Evolutionary conservation across 1,140 invertebrate genomes (phyloP).

Genomic region (Lordiphosa mommai): DNA sequence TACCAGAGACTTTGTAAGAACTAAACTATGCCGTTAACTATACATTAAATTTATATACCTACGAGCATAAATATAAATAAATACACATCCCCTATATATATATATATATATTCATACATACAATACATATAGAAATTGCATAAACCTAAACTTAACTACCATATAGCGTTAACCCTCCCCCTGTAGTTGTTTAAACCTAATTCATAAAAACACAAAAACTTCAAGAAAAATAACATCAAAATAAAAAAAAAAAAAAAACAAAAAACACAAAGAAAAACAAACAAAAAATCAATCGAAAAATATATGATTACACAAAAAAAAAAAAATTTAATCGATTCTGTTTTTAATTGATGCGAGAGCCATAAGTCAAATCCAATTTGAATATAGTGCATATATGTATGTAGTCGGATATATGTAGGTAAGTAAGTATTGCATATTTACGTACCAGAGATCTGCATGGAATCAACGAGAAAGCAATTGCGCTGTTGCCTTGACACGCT

Average conservation of each 20-base stretch:
- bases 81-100: conserved; percentile 12
- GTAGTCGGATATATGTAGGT: too few species aligned
- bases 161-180: conserved; percentile 70
- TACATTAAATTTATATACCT: conserved; percentile 47
- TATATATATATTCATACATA: conserved; percentile 57
- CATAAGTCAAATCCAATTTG: too few species aligned
- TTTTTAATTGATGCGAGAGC: neutral
- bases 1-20: conserved; percentile 59
- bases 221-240: too few species aligned
- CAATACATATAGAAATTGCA: conserved; percentile 15
- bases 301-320: conserved; percentile 67
- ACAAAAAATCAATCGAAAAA: conserved; percentile 59
- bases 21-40: conserved; percentile 67
- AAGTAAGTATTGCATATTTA: too few species aligned
- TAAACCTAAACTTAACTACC: conserved; percentile 31
- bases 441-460: too few species aligned
- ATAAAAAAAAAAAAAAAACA: conserved; percentile 33
- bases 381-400: too few species aligned
- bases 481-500: too few species aligned
- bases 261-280: conserved; percentile 26
- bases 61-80: conserved; percentile 38
- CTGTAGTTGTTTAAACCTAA: conserved; percentile 73
- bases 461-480: too few species aligned
- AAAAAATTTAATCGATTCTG: conserved; percentile 1
- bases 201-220: conserved; percentile 43